These are phyloP conservation scores for Noctua comes DNA, from an alignment of 2,888 invertebrate species.

Conservation along the genomic window DNA sequence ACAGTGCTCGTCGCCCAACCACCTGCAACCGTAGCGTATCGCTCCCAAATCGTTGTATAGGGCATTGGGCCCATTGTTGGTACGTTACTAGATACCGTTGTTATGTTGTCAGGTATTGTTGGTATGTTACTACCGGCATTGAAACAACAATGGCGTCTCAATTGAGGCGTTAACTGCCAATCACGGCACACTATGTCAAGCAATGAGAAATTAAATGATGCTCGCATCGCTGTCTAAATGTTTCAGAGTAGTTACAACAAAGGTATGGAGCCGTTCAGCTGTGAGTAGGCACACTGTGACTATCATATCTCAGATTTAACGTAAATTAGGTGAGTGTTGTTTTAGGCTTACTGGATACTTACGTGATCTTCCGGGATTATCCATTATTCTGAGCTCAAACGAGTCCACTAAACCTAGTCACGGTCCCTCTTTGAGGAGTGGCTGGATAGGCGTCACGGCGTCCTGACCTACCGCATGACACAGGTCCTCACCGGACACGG, in stretches of 20 bases:
- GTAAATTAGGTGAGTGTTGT: not conserved
- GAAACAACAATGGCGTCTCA: slow-evolving; percentile 26
- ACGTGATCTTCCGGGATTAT: too few species aligned
- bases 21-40: slow-evolving; percentile 4
- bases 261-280: not conserved
- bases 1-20: not conserved
- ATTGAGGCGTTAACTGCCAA: slow-evolving; percentile 29
- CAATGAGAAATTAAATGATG: slow-evolving; percentile 16
- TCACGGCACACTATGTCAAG: slow-evolving; percentile 20
- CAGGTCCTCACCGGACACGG: too few species aligned
- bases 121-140: slow-evolving; percentile 7
- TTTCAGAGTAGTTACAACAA: not conserved
- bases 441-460: too few species aligned
- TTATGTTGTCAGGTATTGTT: slow-evolving; percentile 8
- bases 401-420: too few species aligned
- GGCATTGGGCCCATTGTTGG: slow-evolving; percentile 1
- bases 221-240: not conserved
- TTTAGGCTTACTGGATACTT: too few species aligned
- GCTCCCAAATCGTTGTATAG: slow-evolving; percentile 4
- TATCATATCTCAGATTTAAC: not conserved
- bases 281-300: not conserved
- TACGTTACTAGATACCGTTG: slow-evolving; percentile 4
- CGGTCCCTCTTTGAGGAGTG: too few species aligned
- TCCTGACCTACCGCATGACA: too few species aligned
- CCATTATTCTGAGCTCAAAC: too few species aligned